Evolutionary conservation across 2,113 vertebrate genomes (phyloP).

Genomic region (Tachuris rubrigastra): DNA sequence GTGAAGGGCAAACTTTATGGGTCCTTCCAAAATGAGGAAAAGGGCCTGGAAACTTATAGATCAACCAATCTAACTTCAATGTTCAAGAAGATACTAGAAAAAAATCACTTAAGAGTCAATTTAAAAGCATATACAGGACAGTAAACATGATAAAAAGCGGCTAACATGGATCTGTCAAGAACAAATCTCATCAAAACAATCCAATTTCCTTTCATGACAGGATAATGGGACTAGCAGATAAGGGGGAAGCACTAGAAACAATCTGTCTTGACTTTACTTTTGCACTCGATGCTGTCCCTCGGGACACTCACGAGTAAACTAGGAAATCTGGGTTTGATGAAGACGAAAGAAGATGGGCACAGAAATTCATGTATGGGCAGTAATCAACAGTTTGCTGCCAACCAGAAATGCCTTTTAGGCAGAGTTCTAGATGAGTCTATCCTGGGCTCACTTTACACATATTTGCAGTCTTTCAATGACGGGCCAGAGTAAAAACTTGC

Average conservation of each 20-base stretch:
- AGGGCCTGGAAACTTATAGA: neutral
- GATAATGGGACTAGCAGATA: neutral
- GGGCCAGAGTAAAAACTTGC: neutral
- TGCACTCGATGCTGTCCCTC: neutral
- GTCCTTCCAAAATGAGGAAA: neutral
- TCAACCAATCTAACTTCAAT: neutral
- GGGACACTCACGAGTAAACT: neutral
- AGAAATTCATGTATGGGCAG: neutral
- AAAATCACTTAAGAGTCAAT: conserved; percentile 13
- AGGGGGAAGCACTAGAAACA: neutral
- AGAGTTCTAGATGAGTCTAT: neutral
- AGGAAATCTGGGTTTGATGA: neutral
- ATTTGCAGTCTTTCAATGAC: neutral
- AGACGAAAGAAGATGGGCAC: neutral
- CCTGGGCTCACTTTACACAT: neutral
- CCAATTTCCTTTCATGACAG: neutral
- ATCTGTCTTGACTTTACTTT: neutral
- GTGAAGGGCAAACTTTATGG: neutral
- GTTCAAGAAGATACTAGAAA: neutral
- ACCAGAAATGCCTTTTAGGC: neutral
- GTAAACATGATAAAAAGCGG: conserved; percentile 42
- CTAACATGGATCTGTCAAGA: conserved; percentile 19
- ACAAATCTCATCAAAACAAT: conserved; percentile 39
- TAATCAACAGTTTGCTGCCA: neutral
- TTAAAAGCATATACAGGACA: conserved; percentile 17